Evolutionary conservation across 2,113 vertebrate species (phyloP).

Genomic region (Etia nguti): DNA sequence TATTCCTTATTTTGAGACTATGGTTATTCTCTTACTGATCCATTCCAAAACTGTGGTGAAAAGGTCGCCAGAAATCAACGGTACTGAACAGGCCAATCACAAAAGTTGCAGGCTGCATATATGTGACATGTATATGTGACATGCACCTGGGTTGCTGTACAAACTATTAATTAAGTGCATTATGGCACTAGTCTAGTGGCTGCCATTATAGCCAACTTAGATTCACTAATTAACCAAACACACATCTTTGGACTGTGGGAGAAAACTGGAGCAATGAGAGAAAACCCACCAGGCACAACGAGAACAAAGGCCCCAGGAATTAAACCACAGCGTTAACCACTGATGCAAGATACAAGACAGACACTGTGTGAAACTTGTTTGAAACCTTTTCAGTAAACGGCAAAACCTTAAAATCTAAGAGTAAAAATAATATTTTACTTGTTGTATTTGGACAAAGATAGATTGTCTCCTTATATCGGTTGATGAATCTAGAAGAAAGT

Average conservation of each 20-base stretch:
- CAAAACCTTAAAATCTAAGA: background rate
- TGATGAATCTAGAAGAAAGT: background rate
- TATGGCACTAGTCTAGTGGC: background rate
- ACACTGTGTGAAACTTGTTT: background rate
- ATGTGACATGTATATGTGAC: too few relatives aligned
- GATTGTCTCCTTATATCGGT: background rate
- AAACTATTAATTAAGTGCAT: background rate
- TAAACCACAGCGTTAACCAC: background rate
- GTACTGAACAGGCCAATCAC: background rate
- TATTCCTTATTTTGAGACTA: background rate
- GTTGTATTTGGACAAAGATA: background rate
- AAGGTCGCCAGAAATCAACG: background rate
- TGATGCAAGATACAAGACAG: background rate
- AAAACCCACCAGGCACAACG: background rate
- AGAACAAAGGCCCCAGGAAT: background rate
- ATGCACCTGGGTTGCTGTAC: too few relatives aligned
- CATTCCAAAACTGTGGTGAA: background rate
- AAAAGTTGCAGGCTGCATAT: background rate
- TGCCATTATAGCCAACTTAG: background rate
- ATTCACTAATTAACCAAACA: background rate
- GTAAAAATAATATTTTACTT: background rate
- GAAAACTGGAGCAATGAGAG: background rate
- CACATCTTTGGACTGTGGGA: background rate
- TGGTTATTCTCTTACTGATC: background rate
- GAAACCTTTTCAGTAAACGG: background rate